Evolutionary conservation across 2,113 vertebrate species (phyloP).

Genomic region (Cebidichthys violaceus): DNA sequence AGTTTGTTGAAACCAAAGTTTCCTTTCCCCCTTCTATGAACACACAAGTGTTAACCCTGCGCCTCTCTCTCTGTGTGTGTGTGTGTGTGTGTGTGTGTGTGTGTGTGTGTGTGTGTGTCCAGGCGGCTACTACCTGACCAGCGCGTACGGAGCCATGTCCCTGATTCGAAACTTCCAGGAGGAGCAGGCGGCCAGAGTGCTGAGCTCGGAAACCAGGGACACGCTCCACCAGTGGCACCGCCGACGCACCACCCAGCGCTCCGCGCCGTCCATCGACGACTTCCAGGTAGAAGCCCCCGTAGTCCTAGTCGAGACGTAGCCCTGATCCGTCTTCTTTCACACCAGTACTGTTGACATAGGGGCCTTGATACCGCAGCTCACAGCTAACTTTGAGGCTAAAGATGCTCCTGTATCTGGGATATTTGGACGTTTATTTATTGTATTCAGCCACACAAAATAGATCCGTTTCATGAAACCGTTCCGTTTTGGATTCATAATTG

Average conservation of each 20-base stretch:
- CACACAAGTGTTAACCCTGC: background rate
- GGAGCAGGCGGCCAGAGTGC: slow-evolving; percentile 91
- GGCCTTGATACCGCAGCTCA: no score
- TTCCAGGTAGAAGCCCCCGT: slow-evolving; percentile 73
- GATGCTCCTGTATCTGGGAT: no score
- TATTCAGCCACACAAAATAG: no score
- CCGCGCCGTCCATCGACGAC: slow-evolving; percentile 90
- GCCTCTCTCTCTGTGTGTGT: background rate
- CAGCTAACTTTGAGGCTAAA: no score
- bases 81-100: background rate
- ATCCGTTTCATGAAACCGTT: no score
- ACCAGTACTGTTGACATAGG: no score
- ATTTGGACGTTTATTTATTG: no score
- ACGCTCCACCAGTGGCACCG: slow-evolving; percentile 96
- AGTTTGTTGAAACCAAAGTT: background rate
- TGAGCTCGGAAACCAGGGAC: slow-evolving; percentile 92
- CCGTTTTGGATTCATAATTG: background rate
- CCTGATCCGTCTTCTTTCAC: no score
- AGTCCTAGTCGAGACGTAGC: background rate
- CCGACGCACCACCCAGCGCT: slow-evolving; percentile 91
- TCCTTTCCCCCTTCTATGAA: background rate
- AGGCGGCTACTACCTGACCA: slow-evolving; percentile 98
- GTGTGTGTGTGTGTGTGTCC: background rate
- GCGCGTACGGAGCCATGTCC: slow-evolving; percentile 94
- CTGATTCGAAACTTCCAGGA: slow-evolving; percentile 96